These are phyloP conservation scores for Meliscaeva auricollis DNA, from an alignment of 2,888 invertebrate species.

Conservation along the genomic window DNA sequence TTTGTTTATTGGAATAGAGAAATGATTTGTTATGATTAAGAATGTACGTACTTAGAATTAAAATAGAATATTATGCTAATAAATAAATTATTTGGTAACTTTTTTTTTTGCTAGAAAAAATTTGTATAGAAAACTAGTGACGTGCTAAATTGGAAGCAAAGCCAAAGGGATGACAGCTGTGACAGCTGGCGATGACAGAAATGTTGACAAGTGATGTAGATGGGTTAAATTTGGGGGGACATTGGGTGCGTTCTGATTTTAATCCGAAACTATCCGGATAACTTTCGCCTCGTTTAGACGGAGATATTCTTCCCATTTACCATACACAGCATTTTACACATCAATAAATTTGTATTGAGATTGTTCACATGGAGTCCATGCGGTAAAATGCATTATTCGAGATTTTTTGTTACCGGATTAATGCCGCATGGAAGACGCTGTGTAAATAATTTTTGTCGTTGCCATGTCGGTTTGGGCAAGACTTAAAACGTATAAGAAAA, in stretches of 20 bases:
- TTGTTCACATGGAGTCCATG: too few relatives aligned
- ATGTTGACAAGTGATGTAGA: background rate
- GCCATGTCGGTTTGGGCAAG: too few relatives aligned
- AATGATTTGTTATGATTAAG: conserved; percentile 4
- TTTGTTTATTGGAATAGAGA: conserved; percentile 16
- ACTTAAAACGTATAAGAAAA: too few relatives aligned
- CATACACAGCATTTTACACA: too few relatives aligned
- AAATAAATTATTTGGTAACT: conserved; percentile 69
- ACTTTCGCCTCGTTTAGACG: too few relatives aligned
- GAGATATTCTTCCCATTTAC: too few relatives aligned
- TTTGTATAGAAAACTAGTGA: conserved; percentile 72
- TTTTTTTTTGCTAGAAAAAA: conserved; percentile 54
- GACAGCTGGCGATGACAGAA: conserved; percentile 62
- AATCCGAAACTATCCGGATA: too few relatives aligned
- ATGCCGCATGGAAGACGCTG: too few relatives aligned
- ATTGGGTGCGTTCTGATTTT: background rate
- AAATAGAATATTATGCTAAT: conserved; percentile 56
- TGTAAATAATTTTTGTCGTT: too few relatives aligned
- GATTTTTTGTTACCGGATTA: too few relatives aligned
- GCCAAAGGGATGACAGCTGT: conserved; percentile 65
- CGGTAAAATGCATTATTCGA: too few relatives aligned
- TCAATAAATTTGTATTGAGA: too few relatives aligned
- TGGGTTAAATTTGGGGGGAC: background rate
- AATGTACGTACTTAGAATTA: conserved; percentile 53
- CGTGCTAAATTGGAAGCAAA: conserved; percentile 73